These are phyloP conservation scores for Phoxinus phoxinus DNA, from an alignment of 2,113 vertebrate species.

Conservation along the genomic window DNA sequence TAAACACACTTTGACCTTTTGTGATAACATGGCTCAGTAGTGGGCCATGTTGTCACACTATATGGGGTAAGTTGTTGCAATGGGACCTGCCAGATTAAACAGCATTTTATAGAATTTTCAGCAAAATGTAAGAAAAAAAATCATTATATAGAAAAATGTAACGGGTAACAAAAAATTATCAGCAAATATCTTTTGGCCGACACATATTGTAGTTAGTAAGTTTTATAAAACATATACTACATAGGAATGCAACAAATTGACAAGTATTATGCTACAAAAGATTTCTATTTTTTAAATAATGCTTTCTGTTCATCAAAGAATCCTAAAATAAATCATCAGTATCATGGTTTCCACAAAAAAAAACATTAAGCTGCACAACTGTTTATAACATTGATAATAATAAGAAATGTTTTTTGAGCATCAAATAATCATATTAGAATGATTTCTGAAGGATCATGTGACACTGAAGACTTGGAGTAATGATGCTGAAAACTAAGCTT, in stretches of 20 bases:
- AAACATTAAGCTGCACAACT: background rate
- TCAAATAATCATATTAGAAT: background rate
- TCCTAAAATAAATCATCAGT: no score
- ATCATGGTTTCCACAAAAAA: background rate
- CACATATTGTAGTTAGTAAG: background rate
- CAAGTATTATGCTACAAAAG: background rate
- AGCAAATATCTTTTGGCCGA: background rate
- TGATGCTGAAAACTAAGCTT: background rate
- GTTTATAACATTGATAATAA: background rate
- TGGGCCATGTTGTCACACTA: background rate
- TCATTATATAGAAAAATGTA: background rate
- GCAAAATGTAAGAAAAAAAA: background rate
- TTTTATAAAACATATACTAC: background rate
- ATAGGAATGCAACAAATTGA: no score
- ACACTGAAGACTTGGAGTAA: background rate
- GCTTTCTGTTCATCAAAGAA: background rate
- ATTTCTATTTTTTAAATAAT: background rate
- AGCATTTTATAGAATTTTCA: background rate
- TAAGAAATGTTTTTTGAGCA: background rate
- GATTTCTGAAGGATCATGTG: background rate
- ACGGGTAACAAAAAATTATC: background rate
- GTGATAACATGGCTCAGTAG: conserved; percentile 1
- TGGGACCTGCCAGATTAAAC: background rate
- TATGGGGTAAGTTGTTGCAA: background rate
- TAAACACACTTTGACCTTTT: conserved; percentile 14